Evolutionary conservation across 2,113 vertebrate genomes (phyloP), one percentile per base, ranked within the genome.

Genomic region (Neolamprologus modestus): DNA sequence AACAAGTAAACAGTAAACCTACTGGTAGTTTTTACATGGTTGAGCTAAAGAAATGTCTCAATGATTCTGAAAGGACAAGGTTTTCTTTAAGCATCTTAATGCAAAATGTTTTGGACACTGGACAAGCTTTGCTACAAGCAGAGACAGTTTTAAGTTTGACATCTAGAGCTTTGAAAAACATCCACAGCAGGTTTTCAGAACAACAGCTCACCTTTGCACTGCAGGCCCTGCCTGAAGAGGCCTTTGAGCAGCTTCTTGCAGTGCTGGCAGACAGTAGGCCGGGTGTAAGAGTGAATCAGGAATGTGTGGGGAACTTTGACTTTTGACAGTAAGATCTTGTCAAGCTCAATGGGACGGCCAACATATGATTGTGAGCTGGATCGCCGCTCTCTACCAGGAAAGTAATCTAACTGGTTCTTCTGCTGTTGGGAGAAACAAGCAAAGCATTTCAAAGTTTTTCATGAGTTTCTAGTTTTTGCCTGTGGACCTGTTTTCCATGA

Each of bases 251-350:
- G 97, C 91, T 99, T 99, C 96, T 99, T 99, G 93, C 99, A 99
- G 95, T 98, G 97, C 96, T 99, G 99, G 95, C 98, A 99, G 81
- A 99, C 97, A 0, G 98, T 99, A 88, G 98, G 99, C 4, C 98
- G 96, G 2, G 98, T 99, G 93, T 99, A 99, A 8, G 99, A 99
- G 93, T 99, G 99, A 95, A 99, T 98, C 93, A 97, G 97, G 28
- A 99, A 99, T 1, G 98, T 99, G 94, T 99, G 98, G 3, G 99
- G 98, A 87, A 99, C 98, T 96, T 99, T 99, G 63, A 99, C 98
- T 92, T 99, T 99, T 8, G 98, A 97, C 92, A 99, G 93, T 76
- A 99, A 92, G 84, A 99, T 97, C 96, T 99, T 99, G 94, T 99
- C 99, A 4, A 99, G 96, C 28, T 98, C 97, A 85, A 99, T 98